These are phyloP conservation scores for Volucella inanis DNA, from an alignment of 2,888 invertebrate species.

Conservation along the genomic window DNA sequence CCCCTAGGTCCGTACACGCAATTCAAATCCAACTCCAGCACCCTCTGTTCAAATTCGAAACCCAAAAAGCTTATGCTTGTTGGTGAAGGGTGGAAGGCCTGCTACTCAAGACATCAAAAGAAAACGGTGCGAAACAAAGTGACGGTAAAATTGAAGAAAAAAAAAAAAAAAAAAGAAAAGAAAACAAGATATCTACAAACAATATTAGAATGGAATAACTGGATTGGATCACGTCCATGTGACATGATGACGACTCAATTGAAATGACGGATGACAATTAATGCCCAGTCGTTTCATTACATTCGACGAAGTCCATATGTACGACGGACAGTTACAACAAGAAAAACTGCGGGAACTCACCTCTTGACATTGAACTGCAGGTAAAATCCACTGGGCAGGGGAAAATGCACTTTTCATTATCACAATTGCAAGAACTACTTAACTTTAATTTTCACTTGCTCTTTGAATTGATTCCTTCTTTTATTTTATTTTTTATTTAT, in stretches of 20 bases:
- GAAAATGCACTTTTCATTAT: slow-evolving; percentile 78
- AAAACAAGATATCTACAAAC: neutral
- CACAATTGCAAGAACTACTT: slow-evolving; percentile 56
- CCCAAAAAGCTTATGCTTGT: no score
- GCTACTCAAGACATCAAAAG: neutral
- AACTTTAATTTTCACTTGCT: slow-evolving; percentile 24
- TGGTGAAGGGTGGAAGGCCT: no score
- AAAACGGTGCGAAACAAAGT: neutral
- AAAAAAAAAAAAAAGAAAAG: slow-evolving; percentile 5
- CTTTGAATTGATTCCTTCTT: neutral
- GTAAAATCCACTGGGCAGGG: slow-evolving; percentile 78
- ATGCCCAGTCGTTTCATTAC: neutral
- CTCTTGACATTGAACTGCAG: slow-evolving; percentile 81
- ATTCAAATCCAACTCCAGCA: slow-evolving; percentile 5
- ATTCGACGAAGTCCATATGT: neutral
- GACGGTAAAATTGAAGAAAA: neutral
- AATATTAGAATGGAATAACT: slow-evolving; percentile 32
- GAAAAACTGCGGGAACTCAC: slow-evolving; percentile 77
- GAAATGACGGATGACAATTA: neutral
- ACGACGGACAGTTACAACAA: neutral
- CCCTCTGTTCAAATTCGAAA: neutral
- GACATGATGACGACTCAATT: slow-evolving; percentile 5
- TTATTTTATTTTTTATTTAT: slow-evolving; percentile 13
- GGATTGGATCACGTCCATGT: slow-evolving; percentile 32
- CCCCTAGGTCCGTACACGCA: slow-evolving; percentile 14